Evolutionary conservation across 1,140 invertebrate species (phyloP).

Genomic region (Cardiocondyla obscurior): DNA sequence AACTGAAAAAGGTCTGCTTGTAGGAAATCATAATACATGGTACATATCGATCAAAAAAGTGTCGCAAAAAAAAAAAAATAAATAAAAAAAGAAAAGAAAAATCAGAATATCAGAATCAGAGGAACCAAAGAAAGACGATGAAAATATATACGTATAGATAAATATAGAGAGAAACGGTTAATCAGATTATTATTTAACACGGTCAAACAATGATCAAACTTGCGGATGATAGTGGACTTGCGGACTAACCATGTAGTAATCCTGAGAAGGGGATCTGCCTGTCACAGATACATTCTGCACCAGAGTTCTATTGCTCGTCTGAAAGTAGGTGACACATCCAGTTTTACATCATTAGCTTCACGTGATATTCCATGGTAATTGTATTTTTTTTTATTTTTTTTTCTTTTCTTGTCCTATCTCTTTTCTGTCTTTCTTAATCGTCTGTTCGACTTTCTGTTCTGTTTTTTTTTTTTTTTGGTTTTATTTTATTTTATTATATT

Average conservation of each 20-base stretch:
- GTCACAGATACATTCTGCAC: slow-evolving; percentile 85
- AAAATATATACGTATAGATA: slow-evolving; percentile 53
- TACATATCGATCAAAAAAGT: slow-evolving; percentile 49
- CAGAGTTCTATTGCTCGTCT: slow-evolving; percentile 85
- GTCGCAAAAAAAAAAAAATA: slow-evolving; percentile 60
- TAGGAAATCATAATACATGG: slow-evolving; percentile 48
- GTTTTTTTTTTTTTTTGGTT: not conserved
- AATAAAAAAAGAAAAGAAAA: no score
- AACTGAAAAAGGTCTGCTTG: slow-evolving; percentile 56
- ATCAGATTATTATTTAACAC: slow-evolving; percentile 82
- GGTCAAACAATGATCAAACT: slow-evolving; percentile 81
- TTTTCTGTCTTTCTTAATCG: slow-evolving; percentile 50
- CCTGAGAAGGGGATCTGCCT: slow-evolving; percentile 85
- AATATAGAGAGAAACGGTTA: slow-evolving; percentile 64
- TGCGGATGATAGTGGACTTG: slow-evolving; percentile 83
- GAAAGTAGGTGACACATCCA: slow-evolving; percentile 85
- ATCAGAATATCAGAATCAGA: slow-evolving; percentile 45
- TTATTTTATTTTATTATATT: no score
- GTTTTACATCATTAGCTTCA: slow-evolving; percentile 80
- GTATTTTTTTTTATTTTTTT: slow-evolving; percentile 48
- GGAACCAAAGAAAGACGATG: slow-evolving; percentile 21
- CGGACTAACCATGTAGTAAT: slow-evolving; percentile 85
- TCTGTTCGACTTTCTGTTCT: slow-evolving; percentile 24
- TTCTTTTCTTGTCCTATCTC: slow-evolving; percentile 46
- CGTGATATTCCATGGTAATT: slow-evolving; percentile 34